phyloP scores from a whole-genome alignment of 2,888 invertebrate genomes.

The Sinohyriopsis cumingii region DNA sequence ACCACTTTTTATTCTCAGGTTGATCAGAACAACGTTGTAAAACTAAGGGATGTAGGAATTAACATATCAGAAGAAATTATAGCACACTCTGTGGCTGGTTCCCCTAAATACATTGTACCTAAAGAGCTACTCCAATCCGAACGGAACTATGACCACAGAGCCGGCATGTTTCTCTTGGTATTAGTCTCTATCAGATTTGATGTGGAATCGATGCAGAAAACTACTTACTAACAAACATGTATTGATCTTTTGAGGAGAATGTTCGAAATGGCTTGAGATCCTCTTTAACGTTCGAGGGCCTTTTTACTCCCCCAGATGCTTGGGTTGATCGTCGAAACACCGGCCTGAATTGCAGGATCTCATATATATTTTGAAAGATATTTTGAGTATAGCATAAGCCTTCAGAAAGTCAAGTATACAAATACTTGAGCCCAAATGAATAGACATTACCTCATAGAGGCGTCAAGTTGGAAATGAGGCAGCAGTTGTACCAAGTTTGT shows the following conservation, averaged over 20 bases:
- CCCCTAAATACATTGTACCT: slow-evolving; percentile 52
- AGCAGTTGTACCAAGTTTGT: no score
- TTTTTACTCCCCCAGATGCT: slow-evolving; percentile 33
- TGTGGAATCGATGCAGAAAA: slow-evolving; percentile 50
- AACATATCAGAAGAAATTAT: slow-evolving; percentile 48
- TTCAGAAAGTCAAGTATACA: no score
- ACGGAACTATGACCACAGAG: slow-evolving; percentile 22
- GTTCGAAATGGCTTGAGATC: slow-evolving; percentile 36
- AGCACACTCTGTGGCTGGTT: slow-evolving; percentile 48
- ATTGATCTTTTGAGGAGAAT: slow-evolving; percentile 27
- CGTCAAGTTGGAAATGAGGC: no score
- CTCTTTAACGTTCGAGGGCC: slow-evolving; percentile 19
- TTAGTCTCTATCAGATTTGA: slow-evolving; percentile 58
- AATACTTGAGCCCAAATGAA: no score
- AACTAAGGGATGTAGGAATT: slow-evolving; percentile 25
- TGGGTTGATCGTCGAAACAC: slow-evolving; percentile 33
- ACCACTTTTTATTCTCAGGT: no score
- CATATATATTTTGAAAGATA: slow-evolving; percentile 6
- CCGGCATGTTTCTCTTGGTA: slow-evolving; percentile 44
- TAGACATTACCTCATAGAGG: no score
- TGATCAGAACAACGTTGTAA: no score
- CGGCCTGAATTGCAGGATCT: slow-evolving; percentile 25
- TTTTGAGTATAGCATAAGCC: neutral
- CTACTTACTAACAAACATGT: slow-evolving; percentile 30
- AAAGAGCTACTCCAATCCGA: slow-evolving; percentile 39